A percentile compares a stretch with the other conserved stretches of the same genome.
These are phyloP conservation scores for Anguilla megastoma DNA, from an alignment of 2,797 vertebrate genomes.

Conservation along the genomic window DNA sequence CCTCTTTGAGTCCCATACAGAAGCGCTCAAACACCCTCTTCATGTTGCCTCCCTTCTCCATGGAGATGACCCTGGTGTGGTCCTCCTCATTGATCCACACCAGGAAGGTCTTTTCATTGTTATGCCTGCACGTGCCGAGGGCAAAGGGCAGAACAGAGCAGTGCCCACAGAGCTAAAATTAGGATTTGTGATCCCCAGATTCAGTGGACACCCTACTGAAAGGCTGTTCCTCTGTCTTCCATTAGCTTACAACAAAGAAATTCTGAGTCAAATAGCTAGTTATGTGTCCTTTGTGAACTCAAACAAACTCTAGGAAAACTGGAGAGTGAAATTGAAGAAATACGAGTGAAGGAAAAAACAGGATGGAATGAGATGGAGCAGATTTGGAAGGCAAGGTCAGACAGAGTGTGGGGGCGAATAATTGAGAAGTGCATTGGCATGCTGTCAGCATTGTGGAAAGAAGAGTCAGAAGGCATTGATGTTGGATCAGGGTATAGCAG, in stretches of 20 bases:
- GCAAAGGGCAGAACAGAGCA: neutral
- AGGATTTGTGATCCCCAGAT: neutral
- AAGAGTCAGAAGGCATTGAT: constrained; percentile 8
- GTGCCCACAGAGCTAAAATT: neutral
- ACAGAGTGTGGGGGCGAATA: constrained; percentile 22
- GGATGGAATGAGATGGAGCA: neutral
- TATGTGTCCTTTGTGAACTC: neutral
- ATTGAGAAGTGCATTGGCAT: constrained; percentile 22
- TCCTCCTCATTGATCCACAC: constrained; percentile 98
- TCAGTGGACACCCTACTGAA: neutral
- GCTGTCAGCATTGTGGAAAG: neutral
- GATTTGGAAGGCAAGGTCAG: constrained; percentile 14
- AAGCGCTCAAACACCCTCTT: constrained; percentile 96
- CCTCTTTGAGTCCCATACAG: constrained; percentile 92
- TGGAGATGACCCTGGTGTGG: constrained; percentile 95
- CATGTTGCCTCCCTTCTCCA: constrained; percentile 99
- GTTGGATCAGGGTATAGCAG: neutral
- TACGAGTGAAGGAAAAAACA: neutral
- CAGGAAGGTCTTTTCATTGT: constrained; percentile 95
- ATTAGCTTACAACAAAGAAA: neutral
- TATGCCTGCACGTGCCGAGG: constrained; percentile 80
- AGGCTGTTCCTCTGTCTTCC: neutral
- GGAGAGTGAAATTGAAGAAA: neutral
- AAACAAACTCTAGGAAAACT: neutral
- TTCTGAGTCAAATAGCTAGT: neutral